Conservation (phyloP, 2,113 vertebrate genomes). For the Isichthys henryi region DNA sequence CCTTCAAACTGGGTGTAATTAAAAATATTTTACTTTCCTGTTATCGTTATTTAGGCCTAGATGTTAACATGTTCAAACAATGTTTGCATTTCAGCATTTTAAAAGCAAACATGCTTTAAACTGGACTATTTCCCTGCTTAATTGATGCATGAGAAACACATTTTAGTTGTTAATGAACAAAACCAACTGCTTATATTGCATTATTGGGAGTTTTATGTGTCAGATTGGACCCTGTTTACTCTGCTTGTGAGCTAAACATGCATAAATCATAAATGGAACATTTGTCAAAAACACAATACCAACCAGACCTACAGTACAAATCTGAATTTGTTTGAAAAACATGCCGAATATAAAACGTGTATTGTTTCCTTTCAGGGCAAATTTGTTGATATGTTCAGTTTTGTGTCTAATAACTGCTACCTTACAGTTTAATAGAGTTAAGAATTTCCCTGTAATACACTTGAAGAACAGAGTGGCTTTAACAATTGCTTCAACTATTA, state of each 20-base stretch:
- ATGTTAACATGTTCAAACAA: no score
- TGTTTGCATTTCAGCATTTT: not conserved
- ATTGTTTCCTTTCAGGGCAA: not conserved
- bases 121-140: not conserved
- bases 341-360: not conserved
- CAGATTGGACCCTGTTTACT: no score
- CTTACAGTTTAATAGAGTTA: not conserved
- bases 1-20: no score
- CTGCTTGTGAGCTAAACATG: not conserved
- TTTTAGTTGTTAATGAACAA: no score
- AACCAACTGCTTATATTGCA: no score
- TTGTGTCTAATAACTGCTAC: not conserved
- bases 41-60: no score
- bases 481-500: not conserved
- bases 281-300: no score
- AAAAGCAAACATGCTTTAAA: not conserved
- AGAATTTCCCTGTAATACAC: not conserved
- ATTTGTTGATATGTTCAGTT: not conserved
- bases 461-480: not conserved
- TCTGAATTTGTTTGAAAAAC: no score
- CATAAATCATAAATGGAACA: not conserved
- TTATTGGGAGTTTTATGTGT: no score
- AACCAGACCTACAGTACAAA: no score
- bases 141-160: not conserved
- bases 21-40: no score